These are phyloP conservation scores for Drosophila pachea DNA, from an alignment of 1,140 invertebrate genomes.

Conservation along the genomic window DNA sequence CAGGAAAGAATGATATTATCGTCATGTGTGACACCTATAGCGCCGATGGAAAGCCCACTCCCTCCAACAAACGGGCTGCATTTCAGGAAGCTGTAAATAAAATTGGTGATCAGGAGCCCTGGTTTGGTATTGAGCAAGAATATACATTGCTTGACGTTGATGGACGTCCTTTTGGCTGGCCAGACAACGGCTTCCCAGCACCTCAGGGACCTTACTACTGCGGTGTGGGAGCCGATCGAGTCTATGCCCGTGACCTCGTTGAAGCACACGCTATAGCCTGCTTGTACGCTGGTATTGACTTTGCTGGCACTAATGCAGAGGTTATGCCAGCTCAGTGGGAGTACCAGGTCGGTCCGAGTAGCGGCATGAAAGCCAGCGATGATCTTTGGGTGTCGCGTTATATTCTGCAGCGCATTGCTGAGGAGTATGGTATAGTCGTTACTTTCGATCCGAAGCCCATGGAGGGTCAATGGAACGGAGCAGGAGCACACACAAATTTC, in stretches of 20 bases:
- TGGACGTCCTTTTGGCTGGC: slow-evolving; percentile 93
- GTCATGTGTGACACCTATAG: slow-evolving; percentile 91
- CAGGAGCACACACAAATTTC: slow-evolving; percentile 89
- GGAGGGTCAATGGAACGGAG: slow-evolving; percentile 93
- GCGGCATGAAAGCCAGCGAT: slow-evolving; percentile 90
- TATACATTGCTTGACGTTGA: slow-evolving; percentile 94
- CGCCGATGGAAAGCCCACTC: slow-evolving; percentile 82
- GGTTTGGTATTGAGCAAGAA: slow-evolving; percentile 96
- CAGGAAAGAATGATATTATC: slow-evolving; percentile 88
- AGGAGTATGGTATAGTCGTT: slow-evolving; percentile 92
- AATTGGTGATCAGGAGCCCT: slow-evolving; percentile 84
- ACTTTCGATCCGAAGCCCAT: slow-evolving; percentile 93
- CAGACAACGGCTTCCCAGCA: slow-evolving; percentile 93
- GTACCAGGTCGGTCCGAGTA: slow-evolving; percentile 85
- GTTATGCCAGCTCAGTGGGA: slow-evolving; percentile 92
- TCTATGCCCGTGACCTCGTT: slow-evolving; percentile 95
- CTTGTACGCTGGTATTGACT: slow-evolving; percentile 93
- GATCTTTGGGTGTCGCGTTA: slow-evolving; percentile 90
- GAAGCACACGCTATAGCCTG: slow-evolving; percentile 90
- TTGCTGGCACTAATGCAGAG: slow-evolving; percentile 94
- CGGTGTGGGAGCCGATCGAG: slow-evolving; percentile 95
- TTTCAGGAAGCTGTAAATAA: slow-evolving; percentile 69
- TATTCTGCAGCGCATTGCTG: slow-evolving; percentile 90
- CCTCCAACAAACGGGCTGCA: slow-evolving; percentile 76
- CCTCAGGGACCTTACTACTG: slow-evolving; percentile 96